These are phyloP conservation scores for Phaenicophaeus curvirostris DNA, from an alignment of 2,797 vertebrate species.

Conservation along the genomic window DNA sequence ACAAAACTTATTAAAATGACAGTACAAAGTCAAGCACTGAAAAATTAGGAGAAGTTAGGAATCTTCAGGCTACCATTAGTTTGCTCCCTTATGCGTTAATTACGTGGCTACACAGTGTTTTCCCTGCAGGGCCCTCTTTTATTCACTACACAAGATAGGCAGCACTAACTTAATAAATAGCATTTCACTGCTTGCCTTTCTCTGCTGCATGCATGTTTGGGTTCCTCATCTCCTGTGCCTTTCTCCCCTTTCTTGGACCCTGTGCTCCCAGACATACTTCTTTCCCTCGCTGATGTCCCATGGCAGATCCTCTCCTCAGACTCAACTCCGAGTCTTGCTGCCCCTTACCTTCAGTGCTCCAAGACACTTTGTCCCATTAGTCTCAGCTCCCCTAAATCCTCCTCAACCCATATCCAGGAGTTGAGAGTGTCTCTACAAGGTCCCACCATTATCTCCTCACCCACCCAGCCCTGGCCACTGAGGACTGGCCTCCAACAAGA, in stretches of 20 bases:
- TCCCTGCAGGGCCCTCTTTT: conserved; percentile 19
- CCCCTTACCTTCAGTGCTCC: background rate
- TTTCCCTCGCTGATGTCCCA: background rate
- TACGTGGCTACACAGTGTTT: background rate
- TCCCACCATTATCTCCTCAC: background rate
- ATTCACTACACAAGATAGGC: conserved; percentile 3
- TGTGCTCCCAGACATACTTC: background rate
- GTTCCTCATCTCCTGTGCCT: background rate
- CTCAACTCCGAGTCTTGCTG: background rate
- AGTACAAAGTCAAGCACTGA: conserved; percentile 42
- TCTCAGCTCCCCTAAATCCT: background rate
- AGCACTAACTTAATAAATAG: background rate
- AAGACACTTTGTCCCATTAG: background rate
- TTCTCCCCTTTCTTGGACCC: background rate
- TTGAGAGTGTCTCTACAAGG: background rate
- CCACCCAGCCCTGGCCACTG: background rate
- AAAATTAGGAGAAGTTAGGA: conserved; percentile 39
- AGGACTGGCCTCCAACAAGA: background rate
- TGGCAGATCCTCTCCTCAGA: background rate
- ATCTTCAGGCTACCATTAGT: conserved; percentile 57
- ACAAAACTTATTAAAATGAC: conserved; percentile 54
- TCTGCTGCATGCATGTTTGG: background rate
- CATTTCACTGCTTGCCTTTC: background rate
- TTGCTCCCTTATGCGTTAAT: conserved; percentile 12
- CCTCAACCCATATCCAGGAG: background rate